These are phyloP conservation scores for Pogonocichla stellata DNA, from an alignment of 2,113 vertebrate species.

Conservation along the genomic window DNA sequence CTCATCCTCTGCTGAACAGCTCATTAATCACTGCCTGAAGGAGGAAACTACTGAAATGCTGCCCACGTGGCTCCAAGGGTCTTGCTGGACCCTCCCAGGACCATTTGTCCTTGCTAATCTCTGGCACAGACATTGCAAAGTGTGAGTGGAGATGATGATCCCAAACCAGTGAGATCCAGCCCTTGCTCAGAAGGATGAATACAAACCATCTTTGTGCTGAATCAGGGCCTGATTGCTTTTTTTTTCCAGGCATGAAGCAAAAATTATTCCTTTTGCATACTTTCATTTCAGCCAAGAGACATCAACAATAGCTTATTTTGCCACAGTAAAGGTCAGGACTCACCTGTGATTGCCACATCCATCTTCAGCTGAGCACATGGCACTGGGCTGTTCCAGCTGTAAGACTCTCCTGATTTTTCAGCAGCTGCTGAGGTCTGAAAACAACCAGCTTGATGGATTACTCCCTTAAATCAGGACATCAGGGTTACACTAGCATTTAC, in stretches of 20 bases:
- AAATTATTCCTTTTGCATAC: background rate
- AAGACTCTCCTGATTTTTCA: background rate
- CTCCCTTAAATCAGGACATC: background rate
- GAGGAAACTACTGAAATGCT: background rate
- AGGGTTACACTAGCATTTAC: background rate
- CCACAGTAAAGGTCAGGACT: background rate
- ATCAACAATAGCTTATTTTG: background rate
- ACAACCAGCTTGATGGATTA: constrained; percentile 1
- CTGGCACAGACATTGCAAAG: background rate
- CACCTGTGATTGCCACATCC: constrained; percentile 2
- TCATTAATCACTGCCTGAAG: background rate
- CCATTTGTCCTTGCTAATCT: background rate
- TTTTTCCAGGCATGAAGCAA: background rate
- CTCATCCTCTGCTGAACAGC: background rate
- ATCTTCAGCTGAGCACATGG: background rate
- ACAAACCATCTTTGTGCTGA: background rate
- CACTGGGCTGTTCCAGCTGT: background rate
- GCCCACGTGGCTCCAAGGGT: rapidly evolving
- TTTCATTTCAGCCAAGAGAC: background rate
- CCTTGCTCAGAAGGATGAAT: background rate
- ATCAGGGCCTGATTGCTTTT: background rate
- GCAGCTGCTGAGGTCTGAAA: background rate
- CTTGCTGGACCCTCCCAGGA: background rate
- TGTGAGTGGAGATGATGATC: background rate
- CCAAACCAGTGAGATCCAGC: background rate